phyloP scores from a whole-genome alignment of 1,140 invertebrate genomes.

The Cheumatopsyche charites region DNA sequence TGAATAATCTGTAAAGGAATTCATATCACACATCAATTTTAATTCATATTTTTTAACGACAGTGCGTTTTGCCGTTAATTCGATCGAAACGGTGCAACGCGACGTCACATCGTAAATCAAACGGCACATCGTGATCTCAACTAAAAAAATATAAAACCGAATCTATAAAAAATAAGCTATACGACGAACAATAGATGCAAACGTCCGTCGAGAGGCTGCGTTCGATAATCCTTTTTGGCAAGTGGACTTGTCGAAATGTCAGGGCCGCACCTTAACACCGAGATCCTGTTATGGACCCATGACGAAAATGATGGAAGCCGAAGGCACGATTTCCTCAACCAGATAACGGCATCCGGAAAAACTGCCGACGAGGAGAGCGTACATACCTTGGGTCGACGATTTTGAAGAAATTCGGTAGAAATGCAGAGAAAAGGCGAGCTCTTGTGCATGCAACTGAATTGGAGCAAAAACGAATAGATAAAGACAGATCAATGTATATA shows the following conservation, averaged over 20 bases:
- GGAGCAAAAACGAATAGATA: too few relatives aligned
- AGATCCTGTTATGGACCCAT: slow-evolving; percentile 8
- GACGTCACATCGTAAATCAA: slow-evolving; percentile 29
- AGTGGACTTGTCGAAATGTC: slow-evolving; percentile 24
- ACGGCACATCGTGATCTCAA: not conserved
- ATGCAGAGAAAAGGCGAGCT: too few relatives aligned
- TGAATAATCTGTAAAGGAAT: too few relatives aligned
- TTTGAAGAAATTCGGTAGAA: too few relatives aligned
- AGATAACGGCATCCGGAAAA: slow-evolving; percentile 5
- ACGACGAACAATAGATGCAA: slow-evolving; percentile 23
- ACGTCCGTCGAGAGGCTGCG: slow-evolving; percentile 2
- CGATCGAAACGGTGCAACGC: slow-evolving; percentile 4
- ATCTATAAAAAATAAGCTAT: not conserved
- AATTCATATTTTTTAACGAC: too few relatives aligned
- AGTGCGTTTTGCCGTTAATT: slow-evolving; percentile 8
- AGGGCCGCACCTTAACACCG: slow-evolving; percentile 18
- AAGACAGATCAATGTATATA: too few relatives aligned
- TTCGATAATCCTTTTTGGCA: slow-evolving; percentile 25
- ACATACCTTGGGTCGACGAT: too few relatives aligned
- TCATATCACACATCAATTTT: too few relatives aligned
- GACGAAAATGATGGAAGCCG: not conserved
- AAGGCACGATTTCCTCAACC: not conserved
- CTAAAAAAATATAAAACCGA: slow-evolving; percentile 2
- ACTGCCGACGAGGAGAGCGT: too few relatives aligned
- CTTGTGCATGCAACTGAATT: too few relatives aligned